Evolutionary conservation across 2,888 invertebrate species (phyloP), one percentile per base, ranked within the genome.

Genomic region (Dasysyrphus tricinctus): DNA sequence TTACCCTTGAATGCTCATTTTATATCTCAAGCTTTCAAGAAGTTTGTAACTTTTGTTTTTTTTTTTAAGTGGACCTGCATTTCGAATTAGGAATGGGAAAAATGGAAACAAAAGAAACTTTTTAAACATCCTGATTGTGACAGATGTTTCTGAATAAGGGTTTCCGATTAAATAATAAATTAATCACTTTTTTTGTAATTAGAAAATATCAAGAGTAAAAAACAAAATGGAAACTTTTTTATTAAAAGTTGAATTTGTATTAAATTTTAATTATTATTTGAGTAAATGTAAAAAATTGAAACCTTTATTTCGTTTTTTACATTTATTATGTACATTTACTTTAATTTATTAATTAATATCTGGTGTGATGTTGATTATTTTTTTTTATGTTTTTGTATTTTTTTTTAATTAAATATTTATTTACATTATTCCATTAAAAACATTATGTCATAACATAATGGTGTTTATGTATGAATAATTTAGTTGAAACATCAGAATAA

Each of bases 31-130:
- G 56, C 12, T 65, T 8, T 65, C 8, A 65, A 65, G 72, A 16
- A 77, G 69, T 51, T 69, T 57, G 59, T 39, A 69, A 69, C 29
- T 77, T 73, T 32, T 65, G 57, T 6, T n/a, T 77, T 73, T 32
- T 65, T 65, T 6, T n/a, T 7, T 70, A 61, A 54, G 69, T 39
- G 39, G 54, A 69, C 37, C 54, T 39, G 29, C n/a, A 54, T 54
- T 39, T 69, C 8, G 37, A n/a, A 69, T 69, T 69, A 54, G 9
- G 24, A 29, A 54, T 69, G 19, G 11, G 16, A 24, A 12, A 24
- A 16, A 8, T 5, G 3, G 16, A 44, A n/a, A n/a, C n/a, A n/a
- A n/a, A n/a, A n/a, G n/a, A 11, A 11, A 32, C 14, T 19, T 49
- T 49, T 67, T 16, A 24, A 14, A 5, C 34, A 37, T 49, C 14